phyloP scores from a whole-genome alignment of 2,888 invertebrate genomes.

The Polymixis flavicincta region DNA sequence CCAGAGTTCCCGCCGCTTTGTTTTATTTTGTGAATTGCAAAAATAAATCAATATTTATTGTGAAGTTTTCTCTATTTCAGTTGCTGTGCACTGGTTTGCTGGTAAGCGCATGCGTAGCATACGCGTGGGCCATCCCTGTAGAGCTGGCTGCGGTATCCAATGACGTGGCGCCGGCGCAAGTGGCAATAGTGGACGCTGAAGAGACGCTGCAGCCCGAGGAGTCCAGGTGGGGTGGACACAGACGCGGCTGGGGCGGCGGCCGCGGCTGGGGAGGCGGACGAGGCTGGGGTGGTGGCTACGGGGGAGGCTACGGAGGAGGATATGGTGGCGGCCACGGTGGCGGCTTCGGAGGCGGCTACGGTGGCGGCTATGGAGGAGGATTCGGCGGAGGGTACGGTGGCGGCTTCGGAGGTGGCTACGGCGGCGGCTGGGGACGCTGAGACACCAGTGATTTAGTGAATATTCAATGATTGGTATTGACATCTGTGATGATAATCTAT shows the following conservation, averaged over 20 bases:
- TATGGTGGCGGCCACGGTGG: conserved; percentile 40
- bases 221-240: conserved; percentile 46
- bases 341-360: conserved; percentile 32
- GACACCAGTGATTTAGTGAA: conserved; percentile 20
- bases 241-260: conserved; percentile 40
- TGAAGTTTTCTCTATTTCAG: conserved; percentile 64
- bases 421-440: conserved; percentile 24
- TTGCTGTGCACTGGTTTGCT: conserved; percentile 72
- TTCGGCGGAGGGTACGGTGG: conserved; percentile 49
- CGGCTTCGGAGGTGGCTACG: conserved; percentile 49
- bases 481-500: conserved; percentile 26
- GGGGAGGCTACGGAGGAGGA: conserved; percentile 48
- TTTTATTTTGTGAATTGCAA: neutral
- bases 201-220: conserved; percentile 59
- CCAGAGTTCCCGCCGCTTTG: neutral
- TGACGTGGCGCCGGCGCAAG: conserved; percentile 17
- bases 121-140: conserved; percentile 73
- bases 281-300: conserved; percentile 55
- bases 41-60: neutral
- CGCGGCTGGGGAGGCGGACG: conserved; percentile 51
- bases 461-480: conserved; percentile 4
- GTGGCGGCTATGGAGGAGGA: conserved; percentile 49
- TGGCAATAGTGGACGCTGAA: conserved; percentile 48
- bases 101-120: conserved; percentile 76
- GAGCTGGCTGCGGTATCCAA: conserved; percentile 64